Conservation (phyloP, 30 jellyfish, hydroid and myxozoan species). For the Aurelia sp. region DNA sequence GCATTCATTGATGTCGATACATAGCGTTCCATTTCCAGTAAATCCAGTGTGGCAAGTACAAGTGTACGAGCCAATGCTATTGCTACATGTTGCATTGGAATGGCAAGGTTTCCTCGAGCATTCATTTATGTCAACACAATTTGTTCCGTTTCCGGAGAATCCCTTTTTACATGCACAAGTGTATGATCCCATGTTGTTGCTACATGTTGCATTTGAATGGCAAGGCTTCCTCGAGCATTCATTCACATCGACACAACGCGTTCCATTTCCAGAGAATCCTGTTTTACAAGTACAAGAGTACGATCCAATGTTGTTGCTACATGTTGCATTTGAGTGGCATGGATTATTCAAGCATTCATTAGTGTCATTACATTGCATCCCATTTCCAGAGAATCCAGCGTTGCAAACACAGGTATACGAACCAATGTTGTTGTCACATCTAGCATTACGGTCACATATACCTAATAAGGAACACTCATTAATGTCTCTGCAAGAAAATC, state of each 20-base stretch:
- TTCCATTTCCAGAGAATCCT: slow-evolving; percentile 60
- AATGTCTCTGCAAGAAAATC: slow-evolving; percentile 54
- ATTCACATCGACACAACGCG: slow-evolving; percentile 14
- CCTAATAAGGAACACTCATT: slow-evolving; percentile 18
- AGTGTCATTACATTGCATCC: too few species aligned
- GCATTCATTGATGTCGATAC: neutral
- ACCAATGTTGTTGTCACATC: neutral
- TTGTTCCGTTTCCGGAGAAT: slow-evolving; percentile 26
- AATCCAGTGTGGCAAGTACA: neutral
- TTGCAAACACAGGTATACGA: slow-evolving; percentile 3
- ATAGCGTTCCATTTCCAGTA: too few species aligned
- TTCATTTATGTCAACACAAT: neutral
- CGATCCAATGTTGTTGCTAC: slow-evolving; percentile 1
- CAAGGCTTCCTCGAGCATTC: slow-evolving; percentile 54
- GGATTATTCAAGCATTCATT: slow-evolving; percentile 10
- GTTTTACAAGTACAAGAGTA: slow-evolving; percentile 2
- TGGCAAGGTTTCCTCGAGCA: neutral
- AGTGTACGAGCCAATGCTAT: neutral
- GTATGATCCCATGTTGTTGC: slow-evolving; percentile 20
- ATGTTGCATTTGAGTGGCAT: slow-evolving; percentile 6
- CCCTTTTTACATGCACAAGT: slow-evolving; percentile 23
- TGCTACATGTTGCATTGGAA: slow-evolving; percentile 16
- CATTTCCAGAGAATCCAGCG: too few species aligned
- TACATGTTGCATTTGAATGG: slow-evolving; percentile 56
- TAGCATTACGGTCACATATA: slow-evolving; percentile 46